phyloP scores from a whole-genome alignment of 2,888 invertebrate species.

The Trichogramma evanescens region DNA sequence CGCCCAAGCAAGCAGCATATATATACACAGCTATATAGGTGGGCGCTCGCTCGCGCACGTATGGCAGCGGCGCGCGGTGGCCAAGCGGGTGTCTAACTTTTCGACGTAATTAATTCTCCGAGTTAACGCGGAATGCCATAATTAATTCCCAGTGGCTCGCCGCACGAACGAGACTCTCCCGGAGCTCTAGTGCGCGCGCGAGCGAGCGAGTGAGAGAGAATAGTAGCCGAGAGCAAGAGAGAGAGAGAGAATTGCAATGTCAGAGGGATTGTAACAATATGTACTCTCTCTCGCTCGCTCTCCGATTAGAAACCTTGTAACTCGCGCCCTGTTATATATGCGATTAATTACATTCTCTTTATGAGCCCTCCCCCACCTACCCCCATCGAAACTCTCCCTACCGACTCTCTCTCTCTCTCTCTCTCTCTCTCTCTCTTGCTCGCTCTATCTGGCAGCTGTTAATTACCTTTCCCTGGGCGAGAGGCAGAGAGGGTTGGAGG shows the following conservation, averaged over 20 bases:
- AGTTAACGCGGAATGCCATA: constrained; percentile 47
- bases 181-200: background rate
- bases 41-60: background rate
- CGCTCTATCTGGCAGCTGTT: constrained; percentile 32
- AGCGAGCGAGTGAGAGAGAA: background rate
- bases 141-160: constrained; percentile 42
- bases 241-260: background rate
- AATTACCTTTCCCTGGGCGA: constrained; percentile 30
- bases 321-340: constrained; percentile 16
- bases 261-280: constrained; percentile 39
- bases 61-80: too few species aligned
- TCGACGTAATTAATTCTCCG: constrained; percentile 46
- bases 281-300: constrained; percentile 31
- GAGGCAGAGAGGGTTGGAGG: too few species aligned
- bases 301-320: constrained; percentile 39
- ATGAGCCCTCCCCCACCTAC: constrained; percentile 1
- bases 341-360: constrained; percentile 18
- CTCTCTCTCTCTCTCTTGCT: background rate
- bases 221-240: constrained; percentile 16
- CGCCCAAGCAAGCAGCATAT: too few species aligned
- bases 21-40: background rate
- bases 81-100: constrained; percentile 43
- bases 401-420: constrained; percentile 16
- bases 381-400: constrained; percentile 2
- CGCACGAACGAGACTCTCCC: constrained; percentile 1